A percentile compares a stretch with the other conserved stretches of the same genome.
phyloP scores from a whole-genome alignment of 2,888 invertebrate species.

The Drosophila eohydei region DNA sequence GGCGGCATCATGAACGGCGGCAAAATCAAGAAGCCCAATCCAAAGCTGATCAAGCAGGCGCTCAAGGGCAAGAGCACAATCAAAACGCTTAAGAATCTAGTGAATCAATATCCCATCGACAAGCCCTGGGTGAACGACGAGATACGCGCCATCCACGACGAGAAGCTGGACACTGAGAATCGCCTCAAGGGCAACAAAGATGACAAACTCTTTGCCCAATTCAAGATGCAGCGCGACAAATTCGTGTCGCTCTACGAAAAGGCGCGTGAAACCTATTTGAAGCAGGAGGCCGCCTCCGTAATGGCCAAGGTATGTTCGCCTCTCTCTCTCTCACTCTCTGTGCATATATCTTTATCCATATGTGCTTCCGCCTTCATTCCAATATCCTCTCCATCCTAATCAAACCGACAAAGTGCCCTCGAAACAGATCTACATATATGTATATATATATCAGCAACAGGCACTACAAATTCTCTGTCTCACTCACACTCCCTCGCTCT shows the following conservation, averaged over 20 bases:
- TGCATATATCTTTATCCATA: background rate
- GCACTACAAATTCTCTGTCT: background rate
- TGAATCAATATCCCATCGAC: conserved; percentile 85
- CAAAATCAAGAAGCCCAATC: conserved; percentile 79
- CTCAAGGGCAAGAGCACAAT: conserved; percentile 80
- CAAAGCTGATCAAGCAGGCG: conserved; percentile 73
- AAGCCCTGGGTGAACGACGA: conserved; percentile 87
- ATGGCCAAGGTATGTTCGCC: conserved; percentile 79
- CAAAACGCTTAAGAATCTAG: conserved; percentile 83
- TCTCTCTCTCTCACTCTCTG: background rate
- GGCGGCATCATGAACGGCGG: conserved; percentile 60
- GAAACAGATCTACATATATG: background rate
- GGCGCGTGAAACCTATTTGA: conserved; percentile 86
- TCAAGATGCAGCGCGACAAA: conserved; percentile 87
- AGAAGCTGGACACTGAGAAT: conserved; percentile 86
- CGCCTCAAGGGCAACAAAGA: conserved; percentile 85
- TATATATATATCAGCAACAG: background rate
- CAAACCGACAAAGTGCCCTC: too few species aligned
- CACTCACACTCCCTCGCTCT: conserved; percentile 6
- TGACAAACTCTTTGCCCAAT: conserved; percentile 86
- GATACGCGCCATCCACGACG: conserved; percentile 86
- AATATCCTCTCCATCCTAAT: background rate
- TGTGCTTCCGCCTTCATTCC: background rate
- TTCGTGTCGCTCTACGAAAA: conserved; percentile 86
- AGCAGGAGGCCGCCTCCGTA: conserved; percentile 84